Evolutionary conservation across 2,113 vertebrate genomes (phyloP).

Genomic region (Xyrauchen texanus): DNA sequence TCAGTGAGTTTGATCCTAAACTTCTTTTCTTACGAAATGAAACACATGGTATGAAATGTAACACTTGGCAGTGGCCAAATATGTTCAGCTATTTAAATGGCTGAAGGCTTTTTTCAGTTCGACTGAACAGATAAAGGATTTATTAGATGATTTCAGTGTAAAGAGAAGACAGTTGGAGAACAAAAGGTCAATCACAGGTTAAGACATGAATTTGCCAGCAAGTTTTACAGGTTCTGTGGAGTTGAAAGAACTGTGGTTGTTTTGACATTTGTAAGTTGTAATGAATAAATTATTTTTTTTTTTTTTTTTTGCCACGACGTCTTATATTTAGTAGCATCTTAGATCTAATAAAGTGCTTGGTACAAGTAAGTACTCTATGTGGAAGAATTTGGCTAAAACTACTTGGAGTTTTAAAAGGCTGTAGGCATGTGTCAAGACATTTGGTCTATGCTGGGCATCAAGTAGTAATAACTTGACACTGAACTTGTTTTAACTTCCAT

Average conservation of each 20-base stretch:
- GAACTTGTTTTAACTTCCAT: slow-evolving; percentile 24
- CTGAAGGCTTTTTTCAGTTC: slow-evolving; percentile 53
- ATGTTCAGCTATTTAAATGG: slow-evolving; percentile 52
- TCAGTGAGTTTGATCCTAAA: not conserved
- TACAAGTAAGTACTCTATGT: slow-evolving; percentile 54
- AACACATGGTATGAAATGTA: not conserved
- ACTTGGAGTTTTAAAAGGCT: not conserved
- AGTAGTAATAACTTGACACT: slow-evolving; percentile 16
- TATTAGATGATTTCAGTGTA: slow-evolving; percentile 59
- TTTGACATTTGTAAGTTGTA: not conserved
- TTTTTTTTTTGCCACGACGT: not conserved
- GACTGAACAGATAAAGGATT: slow-evolving; percentile 52
- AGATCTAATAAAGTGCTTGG: slow-evolving; percentile 52
- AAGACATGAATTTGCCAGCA: not conserved
- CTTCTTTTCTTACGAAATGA: slow-evolving; percentile 39
- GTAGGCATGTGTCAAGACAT: not conserved
- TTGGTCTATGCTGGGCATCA: slow-evolving; percentile 5
- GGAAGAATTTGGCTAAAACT: slow-evolving; percentile 43
- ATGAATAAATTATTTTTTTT: slow-evolving; percentile 10
- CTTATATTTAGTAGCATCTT: not conserved
- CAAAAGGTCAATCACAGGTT: slow-evolving; percentile 40
- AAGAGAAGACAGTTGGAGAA: slow-evolving; percentile 40
- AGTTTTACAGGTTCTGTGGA: not conserved
- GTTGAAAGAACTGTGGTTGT: not conserved
- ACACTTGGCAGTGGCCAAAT: slow-evolving; percentile 36